phyloP scores from a whole-genome alignment of 2,797 vertebrate genomes.

The Falco columbarius region DNA sequence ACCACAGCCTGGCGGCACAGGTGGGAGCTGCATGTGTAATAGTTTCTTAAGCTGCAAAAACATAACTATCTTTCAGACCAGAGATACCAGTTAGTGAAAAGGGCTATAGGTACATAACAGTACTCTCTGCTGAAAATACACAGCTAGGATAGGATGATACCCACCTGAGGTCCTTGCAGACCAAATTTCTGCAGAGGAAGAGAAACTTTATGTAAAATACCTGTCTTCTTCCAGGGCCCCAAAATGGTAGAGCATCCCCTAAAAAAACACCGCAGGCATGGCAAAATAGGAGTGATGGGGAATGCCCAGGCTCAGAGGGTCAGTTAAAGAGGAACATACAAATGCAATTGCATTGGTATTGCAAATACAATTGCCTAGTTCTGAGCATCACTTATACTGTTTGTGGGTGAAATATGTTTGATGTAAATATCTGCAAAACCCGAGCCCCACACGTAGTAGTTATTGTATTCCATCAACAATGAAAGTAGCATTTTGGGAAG shows the following conservation, averaged over 20 bases:
- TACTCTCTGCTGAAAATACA: neutral
- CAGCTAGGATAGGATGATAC: neutral
- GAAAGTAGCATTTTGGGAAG: neutral
- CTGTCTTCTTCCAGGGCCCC: neutral
- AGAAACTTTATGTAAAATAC: neutral
- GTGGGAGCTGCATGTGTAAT: neutral
- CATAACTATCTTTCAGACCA: neutral
- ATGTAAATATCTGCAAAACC: neutral
- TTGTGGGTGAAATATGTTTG: neutral
- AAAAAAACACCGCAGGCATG: rapidly evolving
- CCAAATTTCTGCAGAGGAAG: neutral
- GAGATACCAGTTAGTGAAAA: neutral
- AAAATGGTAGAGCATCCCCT: rapidly evolving
- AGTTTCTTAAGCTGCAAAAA: neutral
- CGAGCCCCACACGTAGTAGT: rapidly evolving
- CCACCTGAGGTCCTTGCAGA: neutral
- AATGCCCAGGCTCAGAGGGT: neutral
- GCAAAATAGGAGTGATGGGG: rapidly evolving
- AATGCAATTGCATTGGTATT: neutral
- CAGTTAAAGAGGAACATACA: rapidly evolving
- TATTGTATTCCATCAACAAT: neutral
- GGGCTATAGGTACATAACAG: neutral
- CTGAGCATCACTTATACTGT: neutral
- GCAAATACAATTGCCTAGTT: neutral
- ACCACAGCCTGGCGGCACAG: no score